Percentiles rank a stretch among this genome's conserved stretches.
phyloP scores from a whole-genome alignment of 2,797 vertebrate species.

The Rhinophrynus dorsalis region DNA sequence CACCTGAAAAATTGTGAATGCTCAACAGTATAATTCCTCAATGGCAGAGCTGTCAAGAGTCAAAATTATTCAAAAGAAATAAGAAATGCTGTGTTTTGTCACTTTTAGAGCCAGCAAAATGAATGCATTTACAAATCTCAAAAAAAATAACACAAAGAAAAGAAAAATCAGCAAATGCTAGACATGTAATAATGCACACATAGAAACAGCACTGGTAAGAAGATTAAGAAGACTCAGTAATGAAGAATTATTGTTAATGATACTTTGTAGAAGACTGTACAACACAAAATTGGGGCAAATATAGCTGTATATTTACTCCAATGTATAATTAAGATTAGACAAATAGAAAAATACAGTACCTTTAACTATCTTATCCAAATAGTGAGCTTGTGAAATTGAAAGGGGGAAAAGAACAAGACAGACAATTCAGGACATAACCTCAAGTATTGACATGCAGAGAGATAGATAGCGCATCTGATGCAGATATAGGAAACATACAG shows the following conservation, averaged over 20 bases:
- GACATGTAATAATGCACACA: constrained; percentile 40
- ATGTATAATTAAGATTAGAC: constrained; percentile 49
- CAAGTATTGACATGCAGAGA: constrained; percentile 79
- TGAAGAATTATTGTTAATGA: constrained; percentile 14
- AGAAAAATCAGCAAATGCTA: constrained; percentile 36
- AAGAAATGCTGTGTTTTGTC: constrained; percentile 69
- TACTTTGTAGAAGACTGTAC: constrained; percentile 25
- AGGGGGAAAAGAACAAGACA: constrained; percentile 68
- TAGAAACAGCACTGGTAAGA: constrained; percentile 37
- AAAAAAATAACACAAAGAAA: constrained; percentile 24
- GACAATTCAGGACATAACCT: constrained; percentile 81
- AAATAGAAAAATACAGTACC: constrained; percentile 83
- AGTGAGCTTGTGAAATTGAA: constrained; percentile 83
- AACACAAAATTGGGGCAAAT: constrained; percentile 40
- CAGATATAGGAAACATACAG: constrained; percentile 52
- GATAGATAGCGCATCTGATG: constrained; percentile 58
- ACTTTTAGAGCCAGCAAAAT: constrained; percentile 60
- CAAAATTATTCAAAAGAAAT: constrained; percentile 20
- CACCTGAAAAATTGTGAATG: constrained; percentile 47
- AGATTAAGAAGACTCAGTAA: constrained; percentile 11
- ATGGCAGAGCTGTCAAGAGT: constrained; percentile 48
- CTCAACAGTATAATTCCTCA: constrained; percentile 44
- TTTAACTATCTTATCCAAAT: constrained; percentile 99
- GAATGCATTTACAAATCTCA: background rate
- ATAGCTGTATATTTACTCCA: constrained; percentile 33